phyloP scores from a whole-genome alignment of 2,113 vertebrate genomes.

The Halichoerus grypus region DNA sequence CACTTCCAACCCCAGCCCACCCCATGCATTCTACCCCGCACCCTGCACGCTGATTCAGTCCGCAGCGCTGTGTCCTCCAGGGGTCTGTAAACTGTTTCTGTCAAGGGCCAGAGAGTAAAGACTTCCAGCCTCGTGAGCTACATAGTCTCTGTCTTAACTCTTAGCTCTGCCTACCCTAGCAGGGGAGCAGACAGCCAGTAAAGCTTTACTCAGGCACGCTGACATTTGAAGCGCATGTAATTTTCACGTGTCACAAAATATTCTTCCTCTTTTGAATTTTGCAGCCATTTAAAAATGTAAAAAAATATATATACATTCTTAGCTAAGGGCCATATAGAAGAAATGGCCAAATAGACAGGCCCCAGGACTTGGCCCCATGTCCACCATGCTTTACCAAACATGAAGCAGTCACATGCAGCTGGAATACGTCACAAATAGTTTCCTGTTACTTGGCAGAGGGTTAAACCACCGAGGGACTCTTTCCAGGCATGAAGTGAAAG shows the following conservation, averaged over 20 bases:
- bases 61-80: background rate
- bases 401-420: rapidly evolving
- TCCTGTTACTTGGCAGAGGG: background rate
- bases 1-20: too few species aligned
- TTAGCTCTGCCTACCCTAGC: background rate
- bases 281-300: background rate
- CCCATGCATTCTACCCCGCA: too few species aligned
- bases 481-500: background rate
- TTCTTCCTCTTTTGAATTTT: background rate
- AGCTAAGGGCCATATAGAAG: background rate
- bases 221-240: background rate
- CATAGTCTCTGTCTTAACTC: background rate
- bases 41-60: background rate
- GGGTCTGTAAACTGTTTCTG: background rate
- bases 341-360: background rate
- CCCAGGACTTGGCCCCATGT: too few species aligned
- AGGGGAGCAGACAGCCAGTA: background rate
- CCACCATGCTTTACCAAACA: background rate
- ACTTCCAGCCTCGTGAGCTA: background rate
- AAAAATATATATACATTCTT: background rate
- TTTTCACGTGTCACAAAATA: background rate
- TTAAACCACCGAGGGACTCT: background rate
- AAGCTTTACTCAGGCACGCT: rapidly evolving
- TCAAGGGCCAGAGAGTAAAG: background rate
- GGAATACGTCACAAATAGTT: background rate